phyloP scores from a whole-genome alignment of 2,113 vertebrate genomes.

The Alces alces region DNA sequence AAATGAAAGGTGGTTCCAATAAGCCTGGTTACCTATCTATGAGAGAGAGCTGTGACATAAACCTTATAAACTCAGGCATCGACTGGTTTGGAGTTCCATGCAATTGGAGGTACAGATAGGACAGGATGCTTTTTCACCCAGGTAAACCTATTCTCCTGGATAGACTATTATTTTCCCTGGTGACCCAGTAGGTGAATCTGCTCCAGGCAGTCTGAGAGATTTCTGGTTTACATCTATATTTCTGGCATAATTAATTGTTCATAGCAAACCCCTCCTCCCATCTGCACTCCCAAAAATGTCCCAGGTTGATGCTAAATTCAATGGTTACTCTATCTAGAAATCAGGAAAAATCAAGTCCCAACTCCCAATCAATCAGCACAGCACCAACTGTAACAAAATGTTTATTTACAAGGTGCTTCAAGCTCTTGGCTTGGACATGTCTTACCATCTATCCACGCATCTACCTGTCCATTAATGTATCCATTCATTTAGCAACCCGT shows the following conservation, averaged over 20 bases:
- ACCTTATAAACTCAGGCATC: neutral
- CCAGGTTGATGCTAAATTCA: neutral
- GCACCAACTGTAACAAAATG: neutral
- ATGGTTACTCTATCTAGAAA: conserved; percentile 4
- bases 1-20: neutral
- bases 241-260: neutral
- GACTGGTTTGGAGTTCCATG: neutral
- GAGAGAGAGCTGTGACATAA: neutral
- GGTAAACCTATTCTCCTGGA: neutral
- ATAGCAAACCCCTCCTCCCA: neutral
- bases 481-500: neutral
- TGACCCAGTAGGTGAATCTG: neutral
- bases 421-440: neutral
- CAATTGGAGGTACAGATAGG: neutral
- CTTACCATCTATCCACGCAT: neutral
- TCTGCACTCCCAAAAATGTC: neutral
- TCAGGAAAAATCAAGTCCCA: conserved; percentile 16
- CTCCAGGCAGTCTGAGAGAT: neutral
- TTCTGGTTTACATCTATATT: neutral
- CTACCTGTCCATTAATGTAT: neutral
- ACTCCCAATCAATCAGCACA: neutral
- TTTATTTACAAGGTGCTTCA: neutral
- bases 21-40: neutral
- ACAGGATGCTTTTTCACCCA: neutral
- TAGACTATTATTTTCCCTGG: neutral